Evolutionary conservation across 2,888 invertebrate species (phyloP), one percentile per base, ranked within the genome.

Genomic region (Molorchus minor): DNA sequence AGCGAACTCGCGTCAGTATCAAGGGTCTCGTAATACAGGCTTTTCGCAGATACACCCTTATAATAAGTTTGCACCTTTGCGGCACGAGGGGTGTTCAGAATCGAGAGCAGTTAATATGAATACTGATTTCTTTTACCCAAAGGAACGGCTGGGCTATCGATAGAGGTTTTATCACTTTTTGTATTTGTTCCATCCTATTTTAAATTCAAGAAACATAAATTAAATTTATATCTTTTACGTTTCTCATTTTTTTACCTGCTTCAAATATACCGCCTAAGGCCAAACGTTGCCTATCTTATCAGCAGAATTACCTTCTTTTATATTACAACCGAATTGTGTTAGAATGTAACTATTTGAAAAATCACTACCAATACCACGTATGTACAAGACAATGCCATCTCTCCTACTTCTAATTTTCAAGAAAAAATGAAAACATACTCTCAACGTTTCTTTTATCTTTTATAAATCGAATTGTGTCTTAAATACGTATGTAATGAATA

Each of bases 11-110:
- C 76, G 74, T 74, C 73, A 75, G 76, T 73, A 75, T 77, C 76
- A 73, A 73, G 76, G 76, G 75, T 72, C 73, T 77, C 75, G 74
- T 77, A 76, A 77, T 75, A 74, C 73, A 71, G 76, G 74, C 76
- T 76, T 75, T 74, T 75, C 75, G 63, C 73, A 72, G 73, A 78
- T 77, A 77, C 77, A 76, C 77, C 77, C 78, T 78, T 75, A 76
- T 79, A 79, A 79, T 79, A 78, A 79, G 77, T 79, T 79, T 77
- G 77, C 78, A 78, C 77, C 77, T 77, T 77, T 76, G 76, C 67
- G 72, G 70, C 70, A 67, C 67, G 67, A 71, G 71, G 68, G 71
- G 67, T 57, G 69, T 64, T 58, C 64, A 64, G 71, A 75, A 77
- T 76, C 74, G 74, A 72, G 72, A 75, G 70, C 75, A 75, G 77